Percentiles rank a stretch among this genome's conserved stretches.
Evolutionary conservation across 1,140 invertebrate species (phyloP).

Genomic region (Bombus vancouverensis): DNA sequence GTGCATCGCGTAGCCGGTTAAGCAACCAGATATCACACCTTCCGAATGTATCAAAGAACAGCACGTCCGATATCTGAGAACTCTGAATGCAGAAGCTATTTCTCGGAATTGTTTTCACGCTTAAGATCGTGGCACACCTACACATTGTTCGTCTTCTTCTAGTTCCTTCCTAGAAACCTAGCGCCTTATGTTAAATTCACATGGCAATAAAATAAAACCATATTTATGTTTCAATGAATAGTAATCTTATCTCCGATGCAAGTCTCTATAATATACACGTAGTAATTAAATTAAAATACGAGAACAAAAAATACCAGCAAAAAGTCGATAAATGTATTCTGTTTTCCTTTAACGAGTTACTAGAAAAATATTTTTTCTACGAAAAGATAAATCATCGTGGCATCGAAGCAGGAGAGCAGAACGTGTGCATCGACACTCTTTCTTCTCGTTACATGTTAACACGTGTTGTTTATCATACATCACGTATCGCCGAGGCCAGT

Average conservation of each 20-base stretch:
- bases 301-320: background rate
- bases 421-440: conserved; percentile 13
- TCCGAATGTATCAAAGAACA: conserved; percentile 59
- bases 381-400: background rate
- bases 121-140: conserved; percentile 51
- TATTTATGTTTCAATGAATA: background rate
- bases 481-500: conserved; percentile 59
- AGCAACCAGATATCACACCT: conserved; percentile 69
- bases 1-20: conserved; percentile 39
- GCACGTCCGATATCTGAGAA: conserved; percentile 66
- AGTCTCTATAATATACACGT: background rate
- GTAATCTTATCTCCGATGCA: background rate
- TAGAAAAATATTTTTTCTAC: background rate
- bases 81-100: conserved; percentile 63
- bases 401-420: background rate
- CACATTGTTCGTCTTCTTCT: background rate
- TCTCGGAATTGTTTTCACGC: conserved; percentile 73
- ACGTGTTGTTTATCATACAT: conserved; percentile 71
- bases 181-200: background rate
- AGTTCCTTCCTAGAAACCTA: conserved; percentile 6
- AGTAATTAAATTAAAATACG: background rate
- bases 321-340: background rate
- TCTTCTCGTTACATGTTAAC: conserved; percentile 54
- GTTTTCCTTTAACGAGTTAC: background rate
- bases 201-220: background rate